Evolutionary conservation across 2,113 vertebrate species (phyloP), one percentile per base, ranked within the genome.

Genomic region (Dromas ardeola): DNA sequence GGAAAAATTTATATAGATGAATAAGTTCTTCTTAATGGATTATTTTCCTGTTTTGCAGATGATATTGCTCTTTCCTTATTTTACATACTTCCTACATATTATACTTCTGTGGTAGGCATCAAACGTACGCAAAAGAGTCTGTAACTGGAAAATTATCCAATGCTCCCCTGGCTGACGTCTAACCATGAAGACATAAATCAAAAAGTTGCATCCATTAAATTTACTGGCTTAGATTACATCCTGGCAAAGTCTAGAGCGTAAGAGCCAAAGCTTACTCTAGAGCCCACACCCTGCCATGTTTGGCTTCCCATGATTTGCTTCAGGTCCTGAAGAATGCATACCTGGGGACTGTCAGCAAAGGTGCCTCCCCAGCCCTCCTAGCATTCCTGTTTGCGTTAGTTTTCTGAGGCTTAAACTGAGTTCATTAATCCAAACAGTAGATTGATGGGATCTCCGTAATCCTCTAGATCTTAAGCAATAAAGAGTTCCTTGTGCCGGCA

Each of bases 401-500:
- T 79, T 92, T 93, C 80, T 93, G 59, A 78, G 45, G 59, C 83
- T 95, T 91, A 87, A 84, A 73, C 63, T 58, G 58, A 95, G 49
- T 76, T 96, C 43, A 70, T 96, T 94, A 93, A 88, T 77, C 86
- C 61, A 88, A 95, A 71, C 27, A 92, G 81, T 70, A 87, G 66
- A 86, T 81, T 91, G 88, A 96, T 93, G 71, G 62, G 50, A 86
- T 94, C 53, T 66, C 74, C 40, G 11, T 85, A 95, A 92, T 88
- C 93, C 90, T 94, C n/a, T 77, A 66, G 29, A 43, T 84, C 74
- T 88, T 92, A 65, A 88, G 81, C 90, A 95, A 86, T 89, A 88
- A 96, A 91, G 85, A 93, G 95, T 83, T 74, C 71, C 88, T 96
- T 92, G 69, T 94, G 59, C 76, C 83, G 66, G 43, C 59, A 82